A percentile compares a stretch with the other conserved stretches of the same genome.
These are phyloP conservation scores for Cochlearius cochlearius DNA, from an alignment of 2,113 vertebrate genomes.

Conservation along the genomic window DNA sequence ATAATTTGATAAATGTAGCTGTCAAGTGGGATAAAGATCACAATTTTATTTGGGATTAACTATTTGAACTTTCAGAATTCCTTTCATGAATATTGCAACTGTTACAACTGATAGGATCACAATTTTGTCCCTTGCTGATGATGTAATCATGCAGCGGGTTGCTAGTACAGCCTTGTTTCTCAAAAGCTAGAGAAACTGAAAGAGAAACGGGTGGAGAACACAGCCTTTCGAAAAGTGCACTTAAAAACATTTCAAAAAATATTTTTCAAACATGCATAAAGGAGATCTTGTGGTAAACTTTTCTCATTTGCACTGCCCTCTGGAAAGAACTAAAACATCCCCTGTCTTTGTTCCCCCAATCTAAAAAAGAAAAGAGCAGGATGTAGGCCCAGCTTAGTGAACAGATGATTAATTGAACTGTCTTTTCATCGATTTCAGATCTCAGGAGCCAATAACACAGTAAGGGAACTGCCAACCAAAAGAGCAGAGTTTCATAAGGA, in stretches of 20 bases:
- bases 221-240: neutral
- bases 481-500: neutral
- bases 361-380: neutral
- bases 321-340: neutral
- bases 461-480: neutral
- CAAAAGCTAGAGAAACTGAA: neutral
- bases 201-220: neutral
- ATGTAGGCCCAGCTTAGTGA: neutral
- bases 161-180: neutral
- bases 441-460: neutral
- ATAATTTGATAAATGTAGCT: conserved; percentile 79
- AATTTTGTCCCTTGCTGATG: conserved; percentile 23
- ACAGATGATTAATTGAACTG: neutral
- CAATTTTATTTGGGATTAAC: conserved; percentile 68
- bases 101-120: conserved; percentile 48
- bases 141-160: neutral
- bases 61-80: conserved; percentile 70
- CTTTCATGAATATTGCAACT: conserved; percentile 64
- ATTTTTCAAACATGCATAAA: neutral
- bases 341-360: neutral
- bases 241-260: neutral
- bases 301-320: neutral
- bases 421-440: neutral
- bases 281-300: neutral
- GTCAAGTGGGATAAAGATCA: conserved; percentile 75